Conservation (phyloP, 2,113 vertebrate genomes). For the Archocentrus centrarchus region DNA sequence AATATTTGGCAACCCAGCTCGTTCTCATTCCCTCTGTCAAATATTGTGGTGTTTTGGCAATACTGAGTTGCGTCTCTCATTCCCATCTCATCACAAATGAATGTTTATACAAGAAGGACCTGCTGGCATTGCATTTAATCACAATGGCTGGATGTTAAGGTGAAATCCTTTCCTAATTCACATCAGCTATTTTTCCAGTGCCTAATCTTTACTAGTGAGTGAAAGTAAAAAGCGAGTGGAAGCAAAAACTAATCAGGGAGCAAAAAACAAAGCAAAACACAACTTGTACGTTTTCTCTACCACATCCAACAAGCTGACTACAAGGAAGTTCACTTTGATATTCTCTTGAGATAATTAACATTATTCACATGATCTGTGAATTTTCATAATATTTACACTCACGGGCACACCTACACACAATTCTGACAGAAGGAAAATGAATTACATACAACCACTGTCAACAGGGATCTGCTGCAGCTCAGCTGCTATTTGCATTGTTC, state of each 20-base stretch:
- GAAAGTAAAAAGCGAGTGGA: background rate
- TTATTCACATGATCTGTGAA: background rate
- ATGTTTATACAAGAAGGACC: background rate
- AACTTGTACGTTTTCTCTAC: background rate
- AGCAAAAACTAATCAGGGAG: background rate
- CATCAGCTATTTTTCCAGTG: background rate
- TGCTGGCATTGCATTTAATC: background rate
- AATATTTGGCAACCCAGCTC: background rate
- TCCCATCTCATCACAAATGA: background rate
- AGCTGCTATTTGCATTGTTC: background rate
- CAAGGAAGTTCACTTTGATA: rapidly evolving
- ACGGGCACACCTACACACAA: rapidly evolving
- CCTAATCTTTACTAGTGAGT: background rate
- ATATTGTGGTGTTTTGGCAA: background rate
- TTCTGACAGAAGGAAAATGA: rapidly evolving
- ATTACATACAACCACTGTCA: background rate
- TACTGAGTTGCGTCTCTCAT: rapidly evolving
- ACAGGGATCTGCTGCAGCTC: background rate
- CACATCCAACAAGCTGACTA: background rate
- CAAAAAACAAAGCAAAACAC: background rate
- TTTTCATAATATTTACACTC: background rate
- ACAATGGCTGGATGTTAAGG: background rate
- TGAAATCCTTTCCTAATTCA: background rate
- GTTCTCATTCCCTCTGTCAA: background rate
- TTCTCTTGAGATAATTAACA: background rate